Evolutionary conservation across 1,140 invertebrate genomes (phyloP), one percentile per base, ranked within the genome.

Genomic region (Paralvinella palmiformis): DNA sequence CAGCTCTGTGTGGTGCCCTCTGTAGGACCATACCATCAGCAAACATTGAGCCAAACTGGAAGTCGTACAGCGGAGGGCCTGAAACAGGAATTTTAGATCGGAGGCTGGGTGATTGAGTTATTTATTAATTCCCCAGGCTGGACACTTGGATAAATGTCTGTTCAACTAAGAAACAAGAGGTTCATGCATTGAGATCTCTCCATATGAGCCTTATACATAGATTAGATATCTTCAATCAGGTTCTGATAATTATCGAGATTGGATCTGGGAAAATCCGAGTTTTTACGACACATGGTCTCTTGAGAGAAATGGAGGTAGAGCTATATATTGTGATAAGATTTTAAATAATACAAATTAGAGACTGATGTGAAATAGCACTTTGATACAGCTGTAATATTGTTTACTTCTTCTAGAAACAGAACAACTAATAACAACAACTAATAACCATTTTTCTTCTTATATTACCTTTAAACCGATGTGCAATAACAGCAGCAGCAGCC

Each of bases 11-110:
- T 1, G 72, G 65, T n/a, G 67, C 66, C 44, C 69, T 41, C 48
- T 77, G 75, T 27, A 77, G 62, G 1, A 77, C 74, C 74, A 77
- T 76, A 61, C 75, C 70, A 50, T 73, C 67, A 4, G 59, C 55
- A 60, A 69, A 74, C 61, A 72, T 75, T 10, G 29, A 60, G 22
- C 74, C 72, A 56, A 76, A 73, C 17, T 53, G 64, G 59, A 66
- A 56, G 15, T 66, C 59, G 24, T 59, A 33, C 53, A 50, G 17
- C 20, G 62, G 17, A 15, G 36, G 27, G 35, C 53, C 62, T 58
- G 62, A 22, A 29, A 59, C 10, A 31, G 10, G 37, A 10, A 41
- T 41, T 41, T 10, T 10, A 10, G n/a, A 41, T 41, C 37, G 37
- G 10, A 41, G 10, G 37, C 37, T 10, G 37, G 37, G n/a, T n/a